A percentile compares a stretch with the other conserved stretches of the same genome.
phyloP scores from a whole-genome alignment of 37 sponge, comb jelly and placozoan species.

The Oopsacas minuta region DNA sequence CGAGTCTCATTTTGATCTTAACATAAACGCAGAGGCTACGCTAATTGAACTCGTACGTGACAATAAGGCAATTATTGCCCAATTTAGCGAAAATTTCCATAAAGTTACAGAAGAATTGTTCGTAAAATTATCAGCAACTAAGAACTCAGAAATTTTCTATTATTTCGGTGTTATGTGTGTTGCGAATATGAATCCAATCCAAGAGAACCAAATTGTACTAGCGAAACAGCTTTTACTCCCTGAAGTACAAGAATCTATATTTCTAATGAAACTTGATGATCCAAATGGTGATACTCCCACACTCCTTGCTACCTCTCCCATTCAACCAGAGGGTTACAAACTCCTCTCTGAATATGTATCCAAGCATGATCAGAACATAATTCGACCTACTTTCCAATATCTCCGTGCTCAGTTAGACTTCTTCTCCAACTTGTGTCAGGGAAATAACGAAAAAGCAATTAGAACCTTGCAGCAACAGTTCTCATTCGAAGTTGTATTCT shows the following conservation, averaged over 20 bases:
- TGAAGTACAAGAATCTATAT: background rate
- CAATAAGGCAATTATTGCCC: slow-evolving; percentile 26
- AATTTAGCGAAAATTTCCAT: background rate
- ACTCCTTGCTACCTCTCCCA: background rate
- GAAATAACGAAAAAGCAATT: slow-evolving; percentile 7
- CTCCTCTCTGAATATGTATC: slow-evolving; percentile 1
- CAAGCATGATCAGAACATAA: background rate
- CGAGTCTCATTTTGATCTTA: slow-evolving; percentile 24
- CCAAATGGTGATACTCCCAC: background rate
- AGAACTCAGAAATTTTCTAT: background rate
- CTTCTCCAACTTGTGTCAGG: slow-evolving; percentile 1
- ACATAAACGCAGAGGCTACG: slow-evolving; percentile 62
- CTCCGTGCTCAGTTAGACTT: background rate
- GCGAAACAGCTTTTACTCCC: background rate
- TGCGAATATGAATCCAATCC: background rate
- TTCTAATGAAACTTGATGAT: background rate
- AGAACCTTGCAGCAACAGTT: background rate
- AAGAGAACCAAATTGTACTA: background rate
- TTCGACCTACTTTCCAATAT: background rate
- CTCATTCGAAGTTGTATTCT: slow-evolving; percentile 8
- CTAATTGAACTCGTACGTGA: slow-evolving; percentile 63
- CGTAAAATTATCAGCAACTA: background rate
- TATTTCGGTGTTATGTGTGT: slow-evolving; percentile 17
- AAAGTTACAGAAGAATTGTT: background rate
- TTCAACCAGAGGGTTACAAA: background rate